These are phyloP conservation scores for Drosophila orosa DNA, from an alignment of 1,140 invertebrate genomes.

Conservation along the genomic window DNA sequence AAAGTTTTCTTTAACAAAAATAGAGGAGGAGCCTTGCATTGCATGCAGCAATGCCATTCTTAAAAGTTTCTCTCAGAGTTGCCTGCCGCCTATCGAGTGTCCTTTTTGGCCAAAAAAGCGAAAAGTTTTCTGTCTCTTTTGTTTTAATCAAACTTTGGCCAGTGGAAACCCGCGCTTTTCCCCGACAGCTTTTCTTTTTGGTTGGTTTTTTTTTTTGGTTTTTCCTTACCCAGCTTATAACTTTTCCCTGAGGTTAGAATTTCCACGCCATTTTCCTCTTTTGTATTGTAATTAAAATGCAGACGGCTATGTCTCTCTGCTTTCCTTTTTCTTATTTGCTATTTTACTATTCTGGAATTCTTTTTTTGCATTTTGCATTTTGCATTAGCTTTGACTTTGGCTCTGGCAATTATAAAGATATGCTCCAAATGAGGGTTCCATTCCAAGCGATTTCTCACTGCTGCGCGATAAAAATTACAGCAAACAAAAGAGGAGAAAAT, in stretches of 20 bases:
- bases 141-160: constrained; percentile 63
- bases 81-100: constrained; percentile 50
- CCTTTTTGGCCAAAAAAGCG: constrained; percentile 24
- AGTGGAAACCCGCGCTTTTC: constrained; percentile 20
- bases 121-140: constrained; percentile 38
- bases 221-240: constrained; percentile 34
- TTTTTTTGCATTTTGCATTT: not conserved
- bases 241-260: constrained; percentile 65
- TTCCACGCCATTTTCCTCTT: constrained; percentile 49
- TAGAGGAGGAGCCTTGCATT: constrained; percentile 12
- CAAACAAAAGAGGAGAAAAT: constrained; percentile 10
- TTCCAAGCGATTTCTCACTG: constrained; percentile 44
- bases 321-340: constrained; percentile 41
- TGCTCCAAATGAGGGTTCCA: constrained; percentile 66
- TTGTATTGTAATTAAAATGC: constrained; percentile 77
- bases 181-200: not conserved
- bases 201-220: constrained; percentile 38
- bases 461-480: constrained; percentile 53
- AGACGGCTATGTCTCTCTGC: constrained; percentile 59
- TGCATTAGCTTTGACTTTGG: constrained; percentile 6
- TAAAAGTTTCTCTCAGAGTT: constrained; percentile 30
- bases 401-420: constrained; percentile 77
- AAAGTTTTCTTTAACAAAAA: constrained; percentile 13
- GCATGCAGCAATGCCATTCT: constrained; percentile 38
- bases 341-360: constrained; percentile 24